A percentile compares a stretch with the other conserved stretches of the same genome.
Evolutionary conservation across 2,797 vertebrate species (phyloP).

Genomic region (Prunella strophiata): DNA sequence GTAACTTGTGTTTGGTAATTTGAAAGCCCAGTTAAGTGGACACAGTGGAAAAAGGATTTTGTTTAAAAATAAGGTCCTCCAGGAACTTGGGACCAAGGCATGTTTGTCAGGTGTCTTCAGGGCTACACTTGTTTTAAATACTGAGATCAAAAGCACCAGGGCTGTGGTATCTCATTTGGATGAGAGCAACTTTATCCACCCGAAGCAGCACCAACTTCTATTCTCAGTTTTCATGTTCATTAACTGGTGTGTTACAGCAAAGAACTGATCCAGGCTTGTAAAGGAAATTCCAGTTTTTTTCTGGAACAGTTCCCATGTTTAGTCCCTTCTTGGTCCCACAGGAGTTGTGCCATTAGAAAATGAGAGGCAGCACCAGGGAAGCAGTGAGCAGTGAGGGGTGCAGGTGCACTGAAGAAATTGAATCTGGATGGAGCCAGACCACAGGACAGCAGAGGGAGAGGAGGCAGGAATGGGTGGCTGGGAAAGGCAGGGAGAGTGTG

Average conservation of each 20-base stretch:
- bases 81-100: neutral
- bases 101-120: neutral
- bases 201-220: neutral
- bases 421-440: no score
- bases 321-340: neutral
- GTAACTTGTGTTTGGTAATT: neutral
- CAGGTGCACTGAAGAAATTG: accelerated
- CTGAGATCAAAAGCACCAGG: neutral
- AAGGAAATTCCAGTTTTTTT: neutral
- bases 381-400: neutral
- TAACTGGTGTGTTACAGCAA: neutral
- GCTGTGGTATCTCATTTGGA: neutral
- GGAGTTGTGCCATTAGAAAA: neutral
- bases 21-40: neutral
- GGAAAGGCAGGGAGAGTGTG: no score
- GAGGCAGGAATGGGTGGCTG: neutral
- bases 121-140: neutral
- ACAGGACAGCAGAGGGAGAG: neutral
- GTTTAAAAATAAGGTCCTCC: neutral
- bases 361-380: neutral
- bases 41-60: neutral
- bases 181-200: neutral
- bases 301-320: neutral
- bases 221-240: neutral
- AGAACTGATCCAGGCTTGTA: neutral